Base-by-base conservation (phyloP, 2,888 invertebrate species). In the Drosophila fungiperda region DNA sequence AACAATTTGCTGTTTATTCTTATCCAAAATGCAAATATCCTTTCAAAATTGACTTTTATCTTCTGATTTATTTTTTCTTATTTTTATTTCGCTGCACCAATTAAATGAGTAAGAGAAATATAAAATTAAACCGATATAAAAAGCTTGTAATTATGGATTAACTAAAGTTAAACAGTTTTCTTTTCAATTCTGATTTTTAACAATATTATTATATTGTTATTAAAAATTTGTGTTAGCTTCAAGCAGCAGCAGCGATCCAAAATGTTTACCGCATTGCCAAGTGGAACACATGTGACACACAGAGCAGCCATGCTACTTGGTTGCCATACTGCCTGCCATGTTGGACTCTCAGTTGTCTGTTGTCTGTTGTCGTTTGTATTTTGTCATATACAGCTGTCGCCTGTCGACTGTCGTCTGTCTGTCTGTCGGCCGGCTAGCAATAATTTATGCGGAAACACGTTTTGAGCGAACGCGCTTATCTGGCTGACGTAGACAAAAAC, bases 401-500 rank as follows among this genome's bases (percentile, higher is more conserved):
- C 29, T 29, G 29, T 29, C 29, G 29, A 0, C 36, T n/a, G 9
- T 35, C 29, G 26, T 32, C 49, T 55, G 33, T 29, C 29, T 6
- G 26, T 29, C 45, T 23, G 45, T 8, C 23, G 23, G 52, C 50
- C 57, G 57, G 54, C 63, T 52, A 63, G 78, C 57, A 72, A 77
- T 81, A 82, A 82, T 83, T 85, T 85, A 91, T 91, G 91, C 84
- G 68, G 78, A 82, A 90, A 90, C 91, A 91, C 91, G 92, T 90
- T 91, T 83, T 67, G 64, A 68, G 78, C 77, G 72, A 68, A 49
- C 73, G 76, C 74, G 75, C 74, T 81, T 89, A 74, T 84, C 82
- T 81, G 81, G 40, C 58, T 52, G 78, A 32, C 38, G 59, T 49
- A 65, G 64, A 42, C 64, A 40, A 3, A 57, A 29, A 73, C 75